Evolutionary conservation across 2,113 vertebrate genomes (phyloP), one percentile per base, ranked within the genome.

Genomic region (Paramormyrops kingsleyae): DNA sequence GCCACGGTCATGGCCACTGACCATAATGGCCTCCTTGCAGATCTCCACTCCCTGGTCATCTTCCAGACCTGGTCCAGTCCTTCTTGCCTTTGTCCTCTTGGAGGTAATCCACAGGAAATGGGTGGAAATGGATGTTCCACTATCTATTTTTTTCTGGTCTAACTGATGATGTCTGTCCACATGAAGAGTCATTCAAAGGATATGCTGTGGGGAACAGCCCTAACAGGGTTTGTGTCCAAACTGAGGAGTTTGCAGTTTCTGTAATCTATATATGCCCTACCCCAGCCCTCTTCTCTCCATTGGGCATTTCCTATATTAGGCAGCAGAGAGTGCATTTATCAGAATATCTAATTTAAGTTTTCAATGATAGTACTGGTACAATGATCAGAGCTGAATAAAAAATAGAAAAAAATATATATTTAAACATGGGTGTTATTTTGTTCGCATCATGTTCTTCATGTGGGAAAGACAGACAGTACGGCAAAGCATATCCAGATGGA

Each of bases 201-300:
- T 27, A 47, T 9, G 46, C n/a, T 46, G 7, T 83, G 31, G 39
- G 49, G 83, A 90, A 52, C 13, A 62, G 90, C 91, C 90, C 89
- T 92, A 90, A 74, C 91, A 90, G 83, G 50, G 42, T 77, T 87
- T 52, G 70, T n/a, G 31, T 93, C 47, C 77, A 91, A 88, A 92
- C 85, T 77, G 85, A 84, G 7, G 83, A 93, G 85, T 93, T 92
- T 90, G 92, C 94, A 90, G 87, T 92, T 92, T 90, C 66, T 62
- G 21, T 70, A 9, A 9, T 89, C 89, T 90, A 89, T 87, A 89
- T 90, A 59, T 88, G 91, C 91, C 92, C 94, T 95, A 95, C 95
- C 94, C 94, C 93, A 93, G 95, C 90, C 94, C 94, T 92, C 92
- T 94, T 87, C 93, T 94, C 95, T 94, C 95, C 96, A 95, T 96